These are phyloP conservation scores for Monodelphis domestica DNA, from an alignment of 2,797 vertebrate genomes.

Conservation along the genomic window DNA sequence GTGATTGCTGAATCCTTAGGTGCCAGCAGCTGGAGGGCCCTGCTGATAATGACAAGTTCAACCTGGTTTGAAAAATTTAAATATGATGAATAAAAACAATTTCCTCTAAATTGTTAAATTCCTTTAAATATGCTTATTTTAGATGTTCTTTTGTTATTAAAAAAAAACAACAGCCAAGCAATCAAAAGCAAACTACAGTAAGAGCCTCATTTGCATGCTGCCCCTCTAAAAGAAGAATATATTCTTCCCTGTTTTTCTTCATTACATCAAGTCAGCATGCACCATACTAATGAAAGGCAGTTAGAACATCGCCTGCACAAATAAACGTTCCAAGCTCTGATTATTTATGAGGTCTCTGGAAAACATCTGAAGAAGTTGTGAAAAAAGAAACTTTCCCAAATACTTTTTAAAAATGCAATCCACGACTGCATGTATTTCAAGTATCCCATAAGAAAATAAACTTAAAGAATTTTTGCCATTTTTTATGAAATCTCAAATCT, in stretches of 20 bases:
- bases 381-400: slow-evolving; percentile 42
- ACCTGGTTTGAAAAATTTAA: slow-evolving; percentile 28
- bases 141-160: slow-evolving; percentile 65
- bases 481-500: slow-evolving; percentile 51
- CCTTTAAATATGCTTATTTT: slow-evolving; percentile 37
- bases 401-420: slow-evolving; percentile 48
- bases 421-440: fast-evolving
- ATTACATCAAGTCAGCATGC: slow-evolving; percentile 47
- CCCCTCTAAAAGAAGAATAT: slow-evolving; percentile 17
- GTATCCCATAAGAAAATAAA: slow-evolving; percentile 32
- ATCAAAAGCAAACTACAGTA: slow-evolving; percentile 70
- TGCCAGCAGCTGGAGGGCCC: slow-evolving; percentile 72
- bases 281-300: slow-evolving; percentile 42
- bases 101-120: slow-evolving; percentile 42
- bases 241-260: slow-evolving; percentile 50
- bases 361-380: slow-evolving; percentile 53
- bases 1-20: slow-evolving; percentile 51
- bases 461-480: slow-evolving; percentile 13
- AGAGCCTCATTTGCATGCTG: slow-evolving; percentile 49
- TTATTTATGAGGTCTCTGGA: slow-evolving; percentile 59
- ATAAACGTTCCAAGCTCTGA: slow-evolving; percentile 56
- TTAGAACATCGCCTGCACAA: slow-evolving; percentile 60
- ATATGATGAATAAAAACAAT: slow-evolving; percentile 62
- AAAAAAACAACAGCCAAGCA: slow-evolving; percentile 49
- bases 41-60: slow-evolving; percentile 64